Evolutionary conservation across 35 echinoderm and acorn worm species (phyloP), one percentile per base, ranked within the genome.

Genomic region (Apostichopus japonicus): DNA sequence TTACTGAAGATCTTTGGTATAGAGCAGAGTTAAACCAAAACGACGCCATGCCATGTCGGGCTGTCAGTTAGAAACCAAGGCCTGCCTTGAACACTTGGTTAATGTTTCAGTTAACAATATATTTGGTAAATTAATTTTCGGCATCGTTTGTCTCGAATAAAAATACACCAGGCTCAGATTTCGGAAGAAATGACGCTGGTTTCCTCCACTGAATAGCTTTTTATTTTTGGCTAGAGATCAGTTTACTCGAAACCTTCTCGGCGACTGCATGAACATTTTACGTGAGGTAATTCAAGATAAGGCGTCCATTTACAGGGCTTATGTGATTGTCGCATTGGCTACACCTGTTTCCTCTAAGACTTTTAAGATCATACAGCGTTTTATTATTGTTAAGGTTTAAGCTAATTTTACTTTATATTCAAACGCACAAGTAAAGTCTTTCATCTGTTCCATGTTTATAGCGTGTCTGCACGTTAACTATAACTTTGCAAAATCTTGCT

Each of bases 71-170:
- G 16, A 19, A 19, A 57, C 33, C 56, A 84, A 84, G 54, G 81
- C 27, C 81, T 84, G 56, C 81, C 81, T 84, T 84, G 81, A 84
- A 84, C 81, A 84, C 81, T 23, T 19, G 55, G 81, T 58, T 84
- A 84, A 84, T 84, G 81, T 84, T 84, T 84, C 81, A 57, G 81
- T 57, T 56, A 19, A 54, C 81, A 84, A 84, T 84, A 84, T 84
- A 51, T 84, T 84, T 84, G 81, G 56, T 23, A 84, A 84, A 84
- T 84, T 84, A 84, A 84, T 84, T 84, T 84, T 84, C 81, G 54
- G 81, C 81, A 84, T 84, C 53, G 17, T 84, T 84, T 84, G 55
- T 17, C 17, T 55, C 81, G 56, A 84, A 59, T 58, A 84, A 84
- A 84, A 75, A 75, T 23, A 75, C 71, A 23, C n/a, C 15, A 75